Evolutionary conservation across 2,888 invertebrate species (phyloP).

Genomic region (Diarsia brunnea): DNA sequence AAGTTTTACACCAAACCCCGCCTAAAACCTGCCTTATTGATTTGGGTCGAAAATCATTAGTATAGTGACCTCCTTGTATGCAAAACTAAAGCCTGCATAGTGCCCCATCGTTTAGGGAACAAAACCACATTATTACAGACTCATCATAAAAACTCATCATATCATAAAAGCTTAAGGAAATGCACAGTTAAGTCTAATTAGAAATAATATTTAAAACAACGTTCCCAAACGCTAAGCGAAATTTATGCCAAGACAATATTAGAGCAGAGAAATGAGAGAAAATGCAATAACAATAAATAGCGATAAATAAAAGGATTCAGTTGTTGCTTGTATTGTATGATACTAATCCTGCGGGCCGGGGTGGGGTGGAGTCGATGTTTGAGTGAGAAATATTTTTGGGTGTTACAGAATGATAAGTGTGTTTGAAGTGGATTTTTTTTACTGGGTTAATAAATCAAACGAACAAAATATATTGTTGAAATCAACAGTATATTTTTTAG

Average conservation of each 20-base stretch:
- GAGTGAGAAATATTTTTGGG: conserved; percentile 27
- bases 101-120: too few relatives aligned
- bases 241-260: conserved; percentile 90
- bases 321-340: conserved; percentile 91
- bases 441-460: too few relatives aligned
- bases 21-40: too few relatives aligned
- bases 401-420: background rate
- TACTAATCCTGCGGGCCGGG: conserved; percentile 84
- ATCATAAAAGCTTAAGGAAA: conserved; percentile 75
- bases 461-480: too few relatives aligned
- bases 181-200: conserved; percentile 80
- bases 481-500: background rate
- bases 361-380: conserved; percentile 75
- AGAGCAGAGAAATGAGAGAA: conserved; percentile 88
- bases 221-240: conserved; percentile 84
- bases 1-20: too few relatives aligned
- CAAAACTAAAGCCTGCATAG: too few relatives aligned
- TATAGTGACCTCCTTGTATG: too few relatives aligned
- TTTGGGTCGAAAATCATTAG: too few relatives aligned
- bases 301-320: conserved; percentile 91
- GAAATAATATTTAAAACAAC: conserved; percentile 87
- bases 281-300: conserved; percentile 91
- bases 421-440: background rate
- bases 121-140: background rate
- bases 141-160: conserved; percentile 71